Conservation (phyloP, 2,888 invertebrate species). For the Acanthosoma haemorrhoidale region DNA sequence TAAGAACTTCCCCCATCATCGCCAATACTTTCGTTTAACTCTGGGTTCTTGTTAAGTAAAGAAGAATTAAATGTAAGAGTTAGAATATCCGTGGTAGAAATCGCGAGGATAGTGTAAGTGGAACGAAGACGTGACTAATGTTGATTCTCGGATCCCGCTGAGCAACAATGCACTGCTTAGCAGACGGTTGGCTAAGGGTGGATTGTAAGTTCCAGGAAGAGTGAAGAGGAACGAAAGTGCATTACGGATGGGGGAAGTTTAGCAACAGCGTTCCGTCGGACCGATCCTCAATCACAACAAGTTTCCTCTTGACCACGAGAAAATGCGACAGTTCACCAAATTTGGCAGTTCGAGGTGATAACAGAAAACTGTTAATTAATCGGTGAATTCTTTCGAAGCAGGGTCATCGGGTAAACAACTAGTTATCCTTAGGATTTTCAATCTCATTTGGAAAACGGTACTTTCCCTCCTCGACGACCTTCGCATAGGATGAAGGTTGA, state of each 20-base stretch:
- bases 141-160: background rate
- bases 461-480: background rate
- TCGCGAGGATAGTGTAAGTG: background rate
- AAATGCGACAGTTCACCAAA: too few species aligned
- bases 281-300: background rate
- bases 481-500: too few species aligned
- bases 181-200: background rate
- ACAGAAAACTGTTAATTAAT: background rate
- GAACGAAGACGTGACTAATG: conserved; percentile 4
- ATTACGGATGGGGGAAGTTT: background rate
- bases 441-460: background rate
- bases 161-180: background rate
- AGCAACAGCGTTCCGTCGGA: background rate
- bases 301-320: too few species aligned
- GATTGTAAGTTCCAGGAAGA: background rate
- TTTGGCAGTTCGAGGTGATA: background rate
- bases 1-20: too few species aligned
- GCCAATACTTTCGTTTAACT: too few species aligned
- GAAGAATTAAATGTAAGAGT: too few species aligned
- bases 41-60: too few species aligned
- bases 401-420: background rate
- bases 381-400: too few species aligned
- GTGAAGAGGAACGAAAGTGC: background rate
- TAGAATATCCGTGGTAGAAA: background rate
- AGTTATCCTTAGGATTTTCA: conserved; percentile 1